Evolutionary conservation across 2,888 invertebrate genomes (phyloP).

Genomic region (Opisthograptis luteolata): DNA sequence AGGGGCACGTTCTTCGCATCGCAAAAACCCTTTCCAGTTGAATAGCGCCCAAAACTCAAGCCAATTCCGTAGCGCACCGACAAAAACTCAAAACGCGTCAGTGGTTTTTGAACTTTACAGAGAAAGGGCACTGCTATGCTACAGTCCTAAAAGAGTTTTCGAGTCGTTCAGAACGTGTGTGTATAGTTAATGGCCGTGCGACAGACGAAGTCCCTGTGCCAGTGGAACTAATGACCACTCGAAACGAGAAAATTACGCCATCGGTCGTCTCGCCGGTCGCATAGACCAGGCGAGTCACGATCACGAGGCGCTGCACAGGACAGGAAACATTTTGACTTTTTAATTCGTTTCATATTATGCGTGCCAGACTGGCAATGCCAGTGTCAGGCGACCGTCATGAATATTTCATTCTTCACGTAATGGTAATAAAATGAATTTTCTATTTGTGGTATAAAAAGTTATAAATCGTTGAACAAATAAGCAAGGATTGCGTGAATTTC

Average conservation of each 20-base stretch:
- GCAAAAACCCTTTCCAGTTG: conserved; percentile 60
- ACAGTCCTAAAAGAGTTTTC: conserved; percentile 44
- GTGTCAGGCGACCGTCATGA: conserved; percentile 14
- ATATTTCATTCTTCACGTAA: conserved; percentile 22
- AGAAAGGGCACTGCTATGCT: conserved; percentile 1
- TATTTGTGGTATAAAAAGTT: conserved; percentile 36
- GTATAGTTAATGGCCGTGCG: conserved; percentile 71
- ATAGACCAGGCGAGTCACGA: conserved; percentile 74
- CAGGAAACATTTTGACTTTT: conserved; percentile 49
- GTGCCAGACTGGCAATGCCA: conserved; percentile 27
- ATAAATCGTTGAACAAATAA: conserved; percentile 36
- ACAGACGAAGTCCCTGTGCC: conserved; percentile 70
- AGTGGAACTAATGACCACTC: conserved; percentile 79
- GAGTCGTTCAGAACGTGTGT: conserved; percentile 53
- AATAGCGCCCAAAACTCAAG: conserved; percentile 11
- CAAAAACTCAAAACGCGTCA: conserved; percentile 14
- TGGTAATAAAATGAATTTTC: conserved; percentile 23
- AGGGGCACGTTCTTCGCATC: conserved; percentile 54
- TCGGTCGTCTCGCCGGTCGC: conserved; percentile 57
- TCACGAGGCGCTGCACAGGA: conserved; percentile 45
- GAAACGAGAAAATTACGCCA: conserved; percentile 75
- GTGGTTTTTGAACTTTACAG: conserved; percentile 6
- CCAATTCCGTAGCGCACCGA: conserved; percentile 1
- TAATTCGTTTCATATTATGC: conserved; percentile 47
- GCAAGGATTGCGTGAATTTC: conserved; percentile 46